These are phyloP conservation scores for Penelope pileata DNA, from an alignment of 2,113 vertebrate species.

Conservation along the genomic window DNA sequence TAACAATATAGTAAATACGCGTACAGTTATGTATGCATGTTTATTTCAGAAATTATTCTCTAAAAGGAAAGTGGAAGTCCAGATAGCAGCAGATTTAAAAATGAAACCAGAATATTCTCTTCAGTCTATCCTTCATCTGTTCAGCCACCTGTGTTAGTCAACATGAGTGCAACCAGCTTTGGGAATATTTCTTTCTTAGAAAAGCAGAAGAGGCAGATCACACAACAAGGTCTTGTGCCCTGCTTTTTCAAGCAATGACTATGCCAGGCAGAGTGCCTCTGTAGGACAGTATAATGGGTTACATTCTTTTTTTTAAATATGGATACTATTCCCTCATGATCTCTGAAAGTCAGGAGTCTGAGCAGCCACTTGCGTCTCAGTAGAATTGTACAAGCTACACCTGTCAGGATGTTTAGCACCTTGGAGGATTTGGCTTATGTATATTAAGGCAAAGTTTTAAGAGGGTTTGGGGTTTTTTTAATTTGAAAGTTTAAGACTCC, in stretches of 20 bases:
- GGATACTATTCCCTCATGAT: not conserved
- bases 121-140: not conserved
- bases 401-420: not conserved
- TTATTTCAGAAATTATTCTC: not conserved
- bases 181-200: not conserved
- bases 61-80: not conserved
- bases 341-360: not conserved
- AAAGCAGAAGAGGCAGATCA: not conserved
- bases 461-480: rapidly evolving
- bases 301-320: not conserved
- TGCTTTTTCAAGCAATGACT: not conserved
- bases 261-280: not conserved
- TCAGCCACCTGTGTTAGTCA: not conserved
- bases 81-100: not conserved
- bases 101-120: not conserved
- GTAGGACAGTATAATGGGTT: not conserved
- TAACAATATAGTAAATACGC: not conserved
- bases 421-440: not conserved
- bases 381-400: not conserved
- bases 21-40: not conserved
- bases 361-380: not conserved
- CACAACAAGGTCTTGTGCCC: not conserved
- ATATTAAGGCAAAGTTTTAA: not conserved
- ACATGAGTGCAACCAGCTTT: not conserved
- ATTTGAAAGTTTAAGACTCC: not conserved